These are phyloP conservation scores for Setophaga coronata DNA, from an alignment of 2,113 vertebrate species.

Conservation along the genomic window DNA sequence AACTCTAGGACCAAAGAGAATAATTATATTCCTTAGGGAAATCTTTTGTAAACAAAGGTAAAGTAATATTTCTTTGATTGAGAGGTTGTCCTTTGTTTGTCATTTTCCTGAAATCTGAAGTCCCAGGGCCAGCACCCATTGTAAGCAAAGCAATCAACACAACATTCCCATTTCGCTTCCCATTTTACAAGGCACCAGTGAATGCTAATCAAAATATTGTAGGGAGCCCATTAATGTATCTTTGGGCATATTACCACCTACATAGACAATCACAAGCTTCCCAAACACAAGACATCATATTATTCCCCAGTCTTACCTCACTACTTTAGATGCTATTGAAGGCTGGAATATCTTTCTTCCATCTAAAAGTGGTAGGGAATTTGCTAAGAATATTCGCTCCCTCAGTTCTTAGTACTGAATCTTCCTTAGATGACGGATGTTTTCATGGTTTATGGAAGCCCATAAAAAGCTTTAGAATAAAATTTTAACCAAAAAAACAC, in stretches of 20 bases:
- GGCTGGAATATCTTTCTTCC: neutral
- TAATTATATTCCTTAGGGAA: neutral
- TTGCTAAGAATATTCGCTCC: neutral
- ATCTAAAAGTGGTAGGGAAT: neutral
- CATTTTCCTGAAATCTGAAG: neutral
- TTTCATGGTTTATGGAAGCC: neutral
- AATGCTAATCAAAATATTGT: neutral
- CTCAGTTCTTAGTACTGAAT: neutral
- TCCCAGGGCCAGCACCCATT: neutral
- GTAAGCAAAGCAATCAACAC: neutral
- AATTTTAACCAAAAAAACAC: neutral
- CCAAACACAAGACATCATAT: neutral
- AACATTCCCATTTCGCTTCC: neutral
- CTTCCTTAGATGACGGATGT: neutral
- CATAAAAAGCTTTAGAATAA: neutral
- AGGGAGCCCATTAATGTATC: accelerated
- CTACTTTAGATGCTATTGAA: neutral
- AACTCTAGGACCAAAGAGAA: neutral
- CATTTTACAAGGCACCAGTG: neutral
- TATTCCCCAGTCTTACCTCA: neutral
- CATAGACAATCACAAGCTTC: neutral
- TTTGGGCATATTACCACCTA: neutral
- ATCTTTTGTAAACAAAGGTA: neutral
- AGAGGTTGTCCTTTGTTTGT: neutral
- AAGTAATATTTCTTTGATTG: neutral